phyloP scores from a whole-genome alignment of 2,888 invertebrate genomes.

The Dermolepida albohirtum region DNA sequence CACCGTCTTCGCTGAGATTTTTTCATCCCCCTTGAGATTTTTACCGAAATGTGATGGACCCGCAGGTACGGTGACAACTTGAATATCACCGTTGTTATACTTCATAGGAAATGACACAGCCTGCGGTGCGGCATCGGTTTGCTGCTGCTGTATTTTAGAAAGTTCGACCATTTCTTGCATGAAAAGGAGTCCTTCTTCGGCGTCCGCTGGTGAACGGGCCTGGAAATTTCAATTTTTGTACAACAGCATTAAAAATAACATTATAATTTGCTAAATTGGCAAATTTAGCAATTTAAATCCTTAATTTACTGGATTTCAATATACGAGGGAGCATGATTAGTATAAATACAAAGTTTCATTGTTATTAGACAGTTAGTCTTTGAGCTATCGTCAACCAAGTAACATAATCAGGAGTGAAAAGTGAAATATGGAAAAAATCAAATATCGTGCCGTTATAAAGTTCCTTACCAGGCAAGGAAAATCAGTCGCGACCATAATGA shows the following conservation, averaged over 20 bases:
- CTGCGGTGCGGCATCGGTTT: constrained; percentile 70
- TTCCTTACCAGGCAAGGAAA: no score
- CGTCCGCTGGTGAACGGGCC: constrained; percentile 89
- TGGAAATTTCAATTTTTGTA: constrained; percentile 60
- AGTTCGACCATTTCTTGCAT: constrained; percentile 98
- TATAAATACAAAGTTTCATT: no score
- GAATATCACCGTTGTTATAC: constrained; percentile 56
- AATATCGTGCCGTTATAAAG: no score
- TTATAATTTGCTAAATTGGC: no score
- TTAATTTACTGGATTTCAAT: no score
- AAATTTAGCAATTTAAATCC: no score
- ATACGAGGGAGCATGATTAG: no score
- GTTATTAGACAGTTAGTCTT: no score
- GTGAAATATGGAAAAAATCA: no score
- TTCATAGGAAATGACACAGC: constrained; percentile 65
- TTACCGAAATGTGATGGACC: constrained; percentile 94
- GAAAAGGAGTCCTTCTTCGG: constrained; percentile 91
- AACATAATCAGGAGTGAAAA: no score
- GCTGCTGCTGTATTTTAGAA: constrained; percentile 76
- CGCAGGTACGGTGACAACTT: constrained; percentile 71
- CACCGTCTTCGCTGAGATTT: constrained; percentile 74
- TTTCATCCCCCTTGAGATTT: constrained; percentile 75
- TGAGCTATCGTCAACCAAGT: no score
- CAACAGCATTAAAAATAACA: neutral
- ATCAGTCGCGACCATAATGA: no score